Evolutionary conservation across 2,888 invertebrate genomes (phyloP).

Genomic region (Hecatera dysodea): DNA sequence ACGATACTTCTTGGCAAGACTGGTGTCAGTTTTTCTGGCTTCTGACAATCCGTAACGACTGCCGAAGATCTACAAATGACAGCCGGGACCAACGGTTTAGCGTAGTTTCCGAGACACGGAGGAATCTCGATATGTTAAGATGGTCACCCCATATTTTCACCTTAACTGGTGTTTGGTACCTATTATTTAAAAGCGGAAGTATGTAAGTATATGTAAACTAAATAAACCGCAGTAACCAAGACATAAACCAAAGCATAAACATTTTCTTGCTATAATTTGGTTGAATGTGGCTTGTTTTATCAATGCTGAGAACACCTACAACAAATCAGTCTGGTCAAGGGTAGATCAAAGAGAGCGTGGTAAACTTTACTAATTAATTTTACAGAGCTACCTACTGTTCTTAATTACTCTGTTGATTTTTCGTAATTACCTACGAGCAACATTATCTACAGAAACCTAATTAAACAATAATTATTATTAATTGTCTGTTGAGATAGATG

Average conservation of each 20-base stretch:
- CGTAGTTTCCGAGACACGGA: too few species aligned
- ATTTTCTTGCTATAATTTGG: neutral
- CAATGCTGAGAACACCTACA: neutral
- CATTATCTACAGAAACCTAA: neutral
- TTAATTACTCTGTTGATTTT: constrained; percentile 34
- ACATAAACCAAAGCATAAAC: neutral
- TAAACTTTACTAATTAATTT: constrained; percentile 38
- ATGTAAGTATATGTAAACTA: too few species aligned
- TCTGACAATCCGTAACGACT: too few species aligned
- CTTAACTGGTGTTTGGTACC: too few species aligned
- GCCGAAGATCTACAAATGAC: too few species aligned
- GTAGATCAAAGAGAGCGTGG: constrained; percentile 49
- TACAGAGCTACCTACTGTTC: constrained; percentile 16
- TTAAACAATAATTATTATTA: constrained; percentile 2
- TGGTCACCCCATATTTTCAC: too few species aligned
- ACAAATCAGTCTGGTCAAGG: constrained; percentile 47
- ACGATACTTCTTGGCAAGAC: too few species aligned
- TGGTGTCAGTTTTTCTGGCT: too few species aligned
- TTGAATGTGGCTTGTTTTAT: neutral
- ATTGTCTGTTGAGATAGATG: neutral
- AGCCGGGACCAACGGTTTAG: too few species aligned
- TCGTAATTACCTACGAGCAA: constrained; percentile 22
- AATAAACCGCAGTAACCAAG: neutral
- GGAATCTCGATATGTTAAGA: too few species aligned
- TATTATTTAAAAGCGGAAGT: too few species aligned